Conservation (phyloP, 2,113 vertebrate species). For the Brachirus orientalis region DNA sequence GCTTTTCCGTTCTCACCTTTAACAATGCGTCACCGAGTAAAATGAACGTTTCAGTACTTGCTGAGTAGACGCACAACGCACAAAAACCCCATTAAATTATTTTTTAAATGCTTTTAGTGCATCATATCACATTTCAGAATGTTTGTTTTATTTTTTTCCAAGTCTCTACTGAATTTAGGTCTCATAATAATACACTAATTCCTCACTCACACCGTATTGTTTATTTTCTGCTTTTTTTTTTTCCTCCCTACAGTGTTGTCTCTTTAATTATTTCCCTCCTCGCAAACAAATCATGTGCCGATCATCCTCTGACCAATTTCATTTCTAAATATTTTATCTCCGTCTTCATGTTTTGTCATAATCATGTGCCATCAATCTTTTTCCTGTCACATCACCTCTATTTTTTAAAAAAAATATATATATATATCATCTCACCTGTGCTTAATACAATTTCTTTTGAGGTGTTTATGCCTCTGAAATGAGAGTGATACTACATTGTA, state of each 20-base stretch:
- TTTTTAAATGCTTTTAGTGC: background rate
- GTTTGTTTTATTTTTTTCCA: too few species aligned
- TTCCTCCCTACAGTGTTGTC: too few species aligned
- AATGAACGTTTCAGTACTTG: too few species aligned
- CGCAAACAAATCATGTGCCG: constrained; percentile 9
- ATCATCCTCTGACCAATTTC: background rate
- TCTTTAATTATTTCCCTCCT: constrained; percentile 1
- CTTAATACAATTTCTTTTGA: constrained; percentile 2
- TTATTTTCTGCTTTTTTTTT: constrained; percentile 1
- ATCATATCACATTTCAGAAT: too few species aligned
- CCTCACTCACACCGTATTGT: constrained; percentile 2
- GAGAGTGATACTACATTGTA: too few species aligned
- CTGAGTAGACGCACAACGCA: too few species aligned
- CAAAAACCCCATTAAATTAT: background rate
- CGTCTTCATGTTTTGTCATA: constrained; percentile 6
- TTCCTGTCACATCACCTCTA: background rate
- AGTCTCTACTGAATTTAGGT: too few species aligned
- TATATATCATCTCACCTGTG: constrained; percentile 6
- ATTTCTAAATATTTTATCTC: constrained; percentile 5
- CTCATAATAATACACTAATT: background rate
- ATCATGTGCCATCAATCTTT: constrained; percentile 12
- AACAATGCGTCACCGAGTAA: too few species aligned
- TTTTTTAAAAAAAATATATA: too few species aligned
- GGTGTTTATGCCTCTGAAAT: too few species aligned
- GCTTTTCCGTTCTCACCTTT: too few species aligned